Evolutionary conservation across 2,797 vertebrate species (phyloP), one percentile per base, ranked within the genome.

Genomic region (Malacoraja senta): DNA sequence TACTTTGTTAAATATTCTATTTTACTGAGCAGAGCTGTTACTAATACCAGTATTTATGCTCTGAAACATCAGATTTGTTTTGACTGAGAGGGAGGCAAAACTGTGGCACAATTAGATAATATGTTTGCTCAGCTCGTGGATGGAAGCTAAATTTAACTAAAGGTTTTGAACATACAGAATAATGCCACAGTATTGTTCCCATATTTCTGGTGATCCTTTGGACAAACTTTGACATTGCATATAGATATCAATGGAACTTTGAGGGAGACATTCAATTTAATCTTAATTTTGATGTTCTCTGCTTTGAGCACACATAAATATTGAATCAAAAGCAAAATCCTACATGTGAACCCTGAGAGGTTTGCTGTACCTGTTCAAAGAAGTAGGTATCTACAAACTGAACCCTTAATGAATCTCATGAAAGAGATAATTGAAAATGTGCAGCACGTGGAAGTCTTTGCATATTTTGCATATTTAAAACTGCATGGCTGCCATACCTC

Each of bases 351-450:
- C n/a, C 17, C 29, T 65, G 32, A 79, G 78, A 38, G 32, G 63
- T 19, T 88, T 88, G n/a, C 84, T 21, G 65, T 35, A 88, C 32
- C 63, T 88, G 19, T 35, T 88, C n/a, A 68, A 84, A 88, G 63
- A 88, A 35, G 26, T 29, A 84, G 81, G 61, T 86, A 9, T 32
- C 17, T 21, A 35, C 63, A 68, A 68, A 12, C 17, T 68, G 63
- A 32, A 68, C 63, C n/a, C 19, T 65, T 88, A 10, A 29, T 32
- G 61, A 65, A 88, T 86, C 7, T 63, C 61, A 65, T 32, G n/a
- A 88, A 65, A n/a, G 77, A 65, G 7, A 17, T 65, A 32, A 2
- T 68, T 88, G n/a, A 88, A 74, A 88, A 35, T 88, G 83, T 29
- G 84, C 19, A 35, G 84, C 83, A 8, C n/a, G 68, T 32, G 17